phyloP scores from a whole-genome alignment of 2,797 vertebrate genomes.

The Sarcoramphus papa region DNA sequence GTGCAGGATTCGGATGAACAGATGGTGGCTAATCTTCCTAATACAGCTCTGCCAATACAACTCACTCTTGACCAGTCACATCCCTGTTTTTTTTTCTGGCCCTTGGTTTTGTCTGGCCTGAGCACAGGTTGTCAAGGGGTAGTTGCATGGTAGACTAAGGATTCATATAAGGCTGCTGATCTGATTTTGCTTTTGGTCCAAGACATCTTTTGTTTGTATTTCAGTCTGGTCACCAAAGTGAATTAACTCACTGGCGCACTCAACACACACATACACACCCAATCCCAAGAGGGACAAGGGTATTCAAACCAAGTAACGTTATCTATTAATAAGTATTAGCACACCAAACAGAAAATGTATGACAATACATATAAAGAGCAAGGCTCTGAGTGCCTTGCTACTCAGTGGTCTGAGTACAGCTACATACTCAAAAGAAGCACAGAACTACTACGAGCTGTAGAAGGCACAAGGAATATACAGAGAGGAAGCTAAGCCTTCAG shows the following conservation, averaged over 20 bases:
- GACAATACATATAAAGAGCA: background rate
- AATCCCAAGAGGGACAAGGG: background rate
- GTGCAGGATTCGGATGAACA: constrained; percentile 46
- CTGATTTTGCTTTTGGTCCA: background rate
- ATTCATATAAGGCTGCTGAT: constrained; percentile 11
- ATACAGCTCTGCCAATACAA: constrained; percentile 28
- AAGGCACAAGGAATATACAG: background rate
- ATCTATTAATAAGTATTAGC: background rate
- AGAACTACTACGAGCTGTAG: rapidly evolving
- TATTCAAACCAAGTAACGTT: background rate
- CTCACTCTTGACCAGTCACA: constrained; percentile 24
- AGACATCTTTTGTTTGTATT: background rate
- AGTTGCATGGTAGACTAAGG: background rate
- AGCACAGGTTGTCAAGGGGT: background rate
- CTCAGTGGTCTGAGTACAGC: background rate
- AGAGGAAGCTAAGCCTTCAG: background rate
- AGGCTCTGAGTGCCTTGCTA: background rate
- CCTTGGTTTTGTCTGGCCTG: background rate
- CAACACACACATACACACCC: background rate
- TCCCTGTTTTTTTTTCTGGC: background rate
- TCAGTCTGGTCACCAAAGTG: background rate
- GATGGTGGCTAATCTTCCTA: constrained; percentile 58
- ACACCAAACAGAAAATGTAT: background rate
- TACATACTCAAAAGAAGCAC: background rate
- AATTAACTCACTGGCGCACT: background rate